Conservation (phyloP, 2,888 invertebrate genomes). For the Brachypalpus laphriformis region DNA sequence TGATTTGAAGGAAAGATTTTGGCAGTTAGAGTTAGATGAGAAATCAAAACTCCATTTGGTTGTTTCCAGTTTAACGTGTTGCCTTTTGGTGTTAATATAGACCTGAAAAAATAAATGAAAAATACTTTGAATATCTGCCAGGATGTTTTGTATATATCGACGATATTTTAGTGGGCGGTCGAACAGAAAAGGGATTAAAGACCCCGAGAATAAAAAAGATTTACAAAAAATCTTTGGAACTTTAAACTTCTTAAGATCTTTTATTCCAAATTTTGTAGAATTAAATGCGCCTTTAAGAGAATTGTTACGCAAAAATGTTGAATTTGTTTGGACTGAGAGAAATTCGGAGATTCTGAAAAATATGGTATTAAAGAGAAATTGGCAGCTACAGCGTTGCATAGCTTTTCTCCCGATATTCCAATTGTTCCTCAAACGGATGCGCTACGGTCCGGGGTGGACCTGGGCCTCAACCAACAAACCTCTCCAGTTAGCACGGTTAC, state of each 20-base stretch:
- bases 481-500: no score
- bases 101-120: no score
- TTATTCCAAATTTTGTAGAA: slow-evolving; percentile 15
- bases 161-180: no score
- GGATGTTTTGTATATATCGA: no score
- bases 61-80: no score
- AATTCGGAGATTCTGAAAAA: slow-evolving; percentile 64
- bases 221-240: slow-evolving; percentile 75
- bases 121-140: no score
- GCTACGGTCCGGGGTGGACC: slow-evolving; percentile 32
- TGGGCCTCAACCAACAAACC: no score
- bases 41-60: no score
- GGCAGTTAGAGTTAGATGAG: no score
- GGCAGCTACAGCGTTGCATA: slow-evolving; percentile 57
- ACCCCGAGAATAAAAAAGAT: slow-evolving; percentile 75
- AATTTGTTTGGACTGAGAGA: slow-evolving; percentile 67
- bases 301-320: slow-evolving; percentile 75
- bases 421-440: slow-evolving; percentile 38
- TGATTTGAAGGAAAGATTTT: no score
- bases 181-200: slow-evolving; percentile 56
- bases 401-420: slow-evolving; percentile 10
- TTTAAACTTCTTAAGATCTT: slow-evolving; percentile 11
- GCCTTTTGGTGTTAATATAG: no score
- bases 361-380: slow-evolving; percentile 75
- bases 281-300: neutral